A percentile compares a stretch with the other conserved stretches of the same genome.
Conservation (phyloP, 2,113 vertebrate species). For the Archilochus colubris region DNA sequence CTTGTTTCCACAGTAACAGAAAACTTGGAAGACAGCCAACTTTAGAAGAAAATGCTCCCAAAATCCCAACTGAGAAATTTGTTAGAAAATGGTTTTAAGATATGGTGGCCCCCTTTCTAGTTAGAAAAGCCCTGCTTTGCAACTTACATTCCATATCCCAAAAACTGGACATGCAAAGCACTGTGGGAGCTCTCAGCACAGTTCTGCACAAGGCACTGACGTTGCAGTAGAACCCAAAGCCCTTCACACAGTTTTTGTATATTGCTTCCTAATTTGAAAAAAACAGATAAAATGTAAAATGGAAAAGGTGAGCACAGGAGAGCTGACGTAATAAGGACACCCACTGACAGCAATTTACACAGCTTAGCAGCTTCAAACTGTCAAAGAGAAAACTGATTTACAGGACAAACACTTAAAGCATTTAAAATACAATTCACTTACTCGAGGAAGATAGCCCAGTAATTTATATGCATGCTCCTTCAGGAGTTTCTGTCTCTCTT, state of each 20-base stretch:
- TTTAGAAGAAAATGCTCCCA: not conserved
- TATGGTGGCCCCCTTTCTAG: not conserved
- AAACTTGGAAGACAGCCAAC: not conserved
- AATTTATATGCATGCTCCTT: conserved; percentile 87
- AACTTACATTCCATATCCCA: not conserved
- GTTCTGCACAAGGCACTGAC: not conserved
- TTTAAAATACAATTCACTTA: conserved; percentile 62
- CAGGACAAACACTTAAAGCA: not conserved
- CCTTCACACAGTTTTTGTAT: not conserved
- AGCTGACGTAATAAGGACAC: not conserved
- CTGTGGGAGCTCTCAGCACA: not conserved
- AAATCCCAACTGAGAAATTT: not conserved
- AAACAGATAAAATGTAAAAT: too few species aligned
- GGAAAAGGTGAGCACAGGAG: not conserved
- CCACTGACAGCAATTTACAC: not conserved
- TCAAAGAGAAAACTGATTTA: not conserved
- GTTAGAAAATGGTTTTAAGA: not conserved
- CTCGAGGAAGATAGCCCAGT: conserved; percentile 90
- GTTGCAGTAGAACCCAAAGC: not conserved
- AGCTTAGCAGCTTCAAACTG: not conserved
- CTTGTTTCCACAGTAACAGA: not conserved
- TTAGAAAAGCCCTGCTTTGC: not conserved
- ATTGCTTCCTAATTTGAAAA: not conserved
- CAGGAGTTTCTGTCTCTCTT: conserved; percentile 90
- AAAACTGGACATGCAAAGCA: rapidly evolving